Conservation (phyloP, 2,113 vertebrate species). For the Rhadina sibilatrix region DNA sequence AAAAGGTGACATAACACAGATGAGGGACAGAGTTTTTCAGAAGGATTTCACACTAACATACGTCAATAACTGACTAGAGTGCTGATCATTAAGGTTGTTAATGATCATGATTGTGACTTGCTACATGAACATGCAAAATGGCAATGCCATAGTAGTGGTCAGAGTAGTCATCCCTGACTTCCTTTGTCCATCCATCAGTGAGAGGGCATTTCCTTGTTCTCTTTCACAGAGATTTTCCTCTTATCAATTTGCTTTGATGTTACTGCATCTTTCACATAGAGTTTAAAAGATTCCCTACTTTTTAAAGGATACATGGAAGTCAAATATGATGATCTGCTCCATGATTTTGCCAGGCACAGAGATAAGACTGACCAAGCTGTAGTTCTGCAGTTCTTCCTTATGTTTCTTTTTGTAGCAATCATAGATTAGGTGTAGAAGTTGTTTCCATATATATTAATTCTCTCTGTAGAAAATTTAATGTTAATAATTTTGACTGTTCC, state of each 20-base stretch:
- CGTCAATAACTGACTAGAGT: neutral
- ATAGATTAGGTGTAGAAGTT: neutral
- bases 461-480: neutral
- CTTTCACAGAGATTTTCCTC: neutral
- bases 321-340: neutral
- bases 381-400: neutral
- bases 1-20: neutral
- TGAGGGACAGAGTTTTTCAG: neutral
- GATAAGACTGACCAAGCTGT: neutral
- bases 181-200: neutral
- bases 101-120: neutral
- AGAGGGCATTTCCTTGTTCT: neutral
- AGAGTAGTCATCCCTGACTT: neutral
- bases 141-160: accelerated
- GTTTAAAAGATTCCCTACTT: neutral
- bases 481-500: neutral
- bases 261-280: neutral
- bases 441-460: neutral
- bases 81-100: neutral
- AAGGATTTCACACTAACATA: neutral
- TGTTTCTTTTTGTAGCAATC: neutral
- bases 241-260: neutral
- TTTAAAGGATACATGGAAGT: neutral
- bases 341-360: neutral
- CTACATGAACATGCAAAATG: neutral